Conservation (phyloP, 2,113 vertebrate genomes). For the Ameiurus melas region DNA sequence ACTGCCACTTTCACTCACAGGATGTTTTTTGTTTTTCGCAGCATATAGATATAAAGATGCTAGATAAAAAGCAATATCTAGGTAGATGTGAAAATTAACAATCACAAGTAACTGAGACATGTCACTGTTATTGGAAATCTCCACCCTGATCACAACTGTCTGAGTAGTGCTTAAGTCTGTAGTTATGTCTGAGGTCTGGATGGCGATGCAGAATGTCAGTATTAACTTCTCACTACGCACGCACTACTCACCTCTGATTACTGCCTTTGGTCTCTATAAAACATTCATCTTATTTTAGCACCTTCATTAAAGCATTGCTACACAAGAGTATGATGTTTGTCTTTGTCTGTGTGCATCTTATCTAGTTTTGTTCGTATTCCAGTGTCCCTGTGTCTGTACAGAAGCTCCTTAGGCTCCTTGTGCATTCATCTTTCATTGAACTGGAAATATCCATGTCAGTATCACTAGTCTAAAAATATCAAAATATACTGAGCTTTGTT, state of each 20-base stretch:
- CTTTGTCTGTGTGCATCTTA: neutral
- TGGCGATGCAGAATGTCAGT: neutral
- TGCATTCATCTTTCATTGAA: neutral
- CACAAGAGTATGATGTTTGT: neutral
- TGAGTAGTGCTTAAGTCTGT: neutral
- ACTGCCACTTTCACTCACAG: neutral
- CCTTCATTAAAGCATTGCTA: neutral
- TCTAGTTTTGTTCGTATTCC: neutral
- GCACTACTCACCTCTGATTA: neutral
- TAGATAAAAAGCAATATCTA: too few relatives aligned
- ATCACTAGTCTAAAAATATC: neutral
- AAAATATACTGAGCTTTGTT: slow-evolving; percentile 4
- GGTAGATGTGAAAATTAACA: neutral
- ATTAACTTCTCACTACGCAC: neutral
- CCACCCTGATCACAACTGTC: neutral
- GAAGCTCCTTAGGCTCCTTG: neutral
- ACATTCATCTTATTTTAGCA: neutral
- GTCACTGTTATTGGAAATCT: neutral
- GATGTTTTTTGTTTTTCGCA: neutral
- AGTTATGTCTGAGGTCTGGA: neutral
- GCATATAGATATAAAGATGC: too few relatives aligned
- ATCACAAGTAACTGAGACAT: neutral
- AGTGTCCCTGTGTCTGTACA: neutral
- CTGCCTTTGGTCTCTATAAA: neutral
- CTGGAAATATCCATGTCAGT: neutral